Base-by-base conservation (phyloP, 1,140 invertebrate genomes). In the Lethrus apterus region DNA sequence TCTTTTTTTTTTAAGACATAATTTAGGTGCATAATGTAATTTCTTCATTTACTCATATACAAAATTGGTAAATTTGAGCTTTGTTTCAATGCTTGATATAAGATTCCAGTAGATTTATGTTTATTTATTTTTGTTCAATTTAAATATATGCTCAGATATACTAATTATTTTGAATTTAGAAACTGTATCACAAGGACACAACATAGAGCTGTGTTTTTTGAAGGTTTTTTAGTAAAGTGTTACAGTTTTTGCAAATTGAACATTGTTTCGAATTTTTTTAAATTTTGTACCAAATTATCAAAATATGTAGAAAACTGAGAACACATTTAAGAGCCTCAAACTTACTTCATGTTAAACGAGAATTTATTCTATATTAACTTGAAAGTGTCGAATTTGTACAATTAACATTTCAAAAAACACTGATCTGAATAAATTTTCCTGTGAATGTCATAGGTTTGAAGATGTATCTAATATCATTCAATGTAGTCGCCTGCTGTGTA, bases 61-160 rank as follows among this genome's bases (percentile, higher is more conserved):
- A 26, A 5, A n/a, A 34, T 15, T 34, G n/a, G 15, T 38, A 21
- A 21, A 13, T 20, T 9, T 9, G 35, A 38, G 24, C 9, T 21
- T 21, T 38, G 24, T 21, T 38, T 38, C 24, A 34, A 34, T 17
- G 15, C 15, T 7, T n/a, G 24, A 26, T 26, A 11, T 21, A 38
- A 20, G n/a, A 38, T 38, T 38, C 35, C 35, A 38, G 35, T 38
- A 38, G 24, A 10, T 38, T 38, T 38, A 38, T 21, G 24, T 38
- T 38, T 38, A 38, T 38, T 38, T 38, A 38, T 38, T 38, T 21
- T 26, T 26, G 7, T 7, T 7, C n/a, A 26, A 7, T 26, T 26
- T 21, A 21, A 38, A 38, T 19, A 21, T 21, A 38, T 14, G 18
- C 3, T 38, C n/a, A n/a, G n/a, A n/a, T n/a, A n/a, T n/a, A n/a